These are phyloP conservation scores for Thera obeliscata DNA, from an alignment of 2,888 invertebrate species.

Conservation along the genomic window DNA sequence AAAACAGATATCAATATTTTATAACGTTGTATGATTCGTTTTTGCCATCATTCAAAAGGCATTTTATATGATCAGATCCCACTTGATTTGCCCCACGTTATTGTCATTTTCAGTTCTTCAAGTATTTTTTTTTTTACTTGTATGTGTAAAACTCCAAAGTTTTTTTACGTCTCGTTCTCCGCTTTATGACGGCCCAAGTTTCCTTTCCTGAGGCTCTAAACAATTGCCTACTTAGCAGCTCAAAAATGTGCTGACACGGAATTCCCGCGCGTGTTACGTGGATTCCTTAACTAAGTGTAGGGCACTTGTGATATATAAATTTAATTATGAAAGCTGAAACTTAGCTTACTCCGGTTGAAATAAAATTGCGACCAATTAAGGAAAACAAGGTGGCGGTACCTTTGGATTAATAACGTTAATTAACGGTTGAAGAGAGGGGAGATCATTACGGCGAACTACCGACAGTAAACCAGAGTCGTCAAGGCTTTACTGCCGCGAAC, in stretches of 20 bases:
- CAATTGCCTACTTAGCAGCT: constrained; percentile 28
- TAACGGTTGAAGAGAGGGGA: constrained; percentile 71
- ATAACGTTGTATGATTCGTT: no score
- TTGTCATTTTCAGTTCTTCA: no score
- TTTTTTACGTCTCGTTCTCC: background rate
- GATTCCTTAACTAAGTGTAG: constrained; percentile 37
- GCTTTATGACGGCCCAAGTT: background rate
- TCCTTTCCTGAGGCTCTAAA: constrained; percentile 5
- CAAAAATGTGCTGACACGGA: constrained; percentile 30
- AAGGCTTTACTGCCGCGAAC: constrained; percentile 40
- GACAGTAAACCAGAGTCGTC: constrained; percentile 54
- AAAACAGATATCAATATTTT: no score
- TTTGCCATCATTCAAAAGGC: no score
- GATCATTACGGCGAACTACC: constrained; percentile 66
- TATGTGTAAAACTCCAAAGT: background rate
- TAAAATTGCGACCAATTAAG: constrained; percentile 81
- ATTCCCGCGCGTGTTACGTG: constrained; percentile 31
- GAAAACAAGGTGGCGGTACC: constrained; percentile 79
- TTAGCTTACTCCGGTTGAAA: constrained; percentile 62
- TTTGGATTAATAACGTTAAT: constrained; percentile 80
- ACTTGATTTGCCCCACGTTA: no score
- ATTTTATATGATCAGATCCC: no score
- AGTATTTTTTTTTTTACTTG: no score
- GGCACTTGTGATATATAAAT: constrained; percentile 55
- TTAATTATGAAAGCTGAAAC: constrained; percentile 69